These are phyloP conservation scores for Antennarius maculatus DNA, from an alignment of 2,797 vertebrate genomes.

Conservation along the genomic window DNA sequence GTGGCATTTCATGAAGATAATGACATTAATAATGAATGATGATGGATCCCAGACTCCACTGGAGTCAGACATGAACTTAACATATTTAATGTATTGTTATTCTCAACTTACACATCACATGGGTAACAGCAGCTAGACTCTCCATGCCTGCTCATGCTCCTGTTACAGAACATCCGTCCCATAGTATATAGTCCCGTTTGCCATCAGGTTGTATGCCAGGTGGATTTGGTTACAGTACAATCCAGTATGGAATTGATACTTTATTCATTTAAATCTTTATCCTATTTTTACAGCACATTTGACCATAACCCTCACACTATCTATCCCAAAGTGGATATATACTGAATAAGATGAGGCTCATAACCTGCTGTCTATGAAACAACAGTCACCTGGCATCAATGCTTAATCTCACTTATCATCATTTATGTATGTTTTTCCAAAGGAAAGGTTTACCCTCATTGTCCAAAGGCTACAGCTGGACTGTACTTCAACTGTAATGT, in stretches of 20 bases:
- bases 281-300: background rate
- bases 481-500: conserved; percentile 35
- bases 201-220: background rate
- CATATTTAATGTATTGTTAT: too few relatives aligned
- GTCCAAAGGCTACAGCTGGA: conserved; percentile 49
- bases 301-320: conserved; percentile 4
- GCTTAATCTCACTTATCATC: conserved; percentile 80
- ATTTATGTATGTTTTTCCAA: conserved; percentile 78
- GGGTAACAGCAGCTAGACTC: background rate
- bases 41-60: too few relatives aligned
- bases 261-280: background rate
- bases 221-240: background rate
- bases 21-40: too few relatives aligned
- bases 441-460: conserved; percentile 67
- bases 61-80: too few relatives aligned
- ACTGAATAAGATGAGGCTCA: conserved; percentile 37
- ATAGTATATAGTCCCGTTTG: background rate
- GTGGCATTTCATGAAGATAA: too few relatives aligned
- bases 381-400: conserved; percentile 78
- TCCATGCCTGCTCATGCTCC: background rate
- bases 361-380: conserved; percentile 60
- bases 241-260: too few relatives aligned
- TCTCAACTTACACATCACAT: too few relatives aligned
- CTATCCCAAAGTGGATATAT: conserved; percentile 53
- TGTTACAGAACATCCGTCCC: background rate